Evolutionary conservation across 2,888 invertebrate species (phyloP), one percentile per base, ranked within the genome.

Genomic region (Orchesellides sinensis): DNA sequence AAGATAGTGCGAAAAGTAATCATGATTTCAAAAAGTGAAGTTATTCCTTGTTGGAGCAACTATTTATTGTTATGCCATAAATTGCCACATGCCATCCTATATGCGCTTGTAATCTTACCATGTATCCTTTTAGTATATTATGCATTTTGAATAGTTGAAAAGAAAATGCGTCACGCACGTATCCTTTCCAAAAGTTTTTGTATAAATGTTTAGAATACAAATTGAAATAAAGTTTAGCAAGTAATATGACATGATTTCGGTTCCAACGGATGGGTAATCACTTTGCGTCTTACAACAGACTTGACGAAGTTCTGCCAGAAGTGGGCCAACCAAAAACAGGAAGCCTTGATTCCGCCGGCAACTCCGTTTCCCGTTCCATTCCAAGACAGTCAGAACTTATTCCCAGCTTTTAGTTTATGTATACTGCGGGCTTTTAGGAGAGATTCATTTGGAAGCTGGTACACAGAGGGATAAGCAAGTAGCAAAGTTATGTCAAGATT

Each of bases 321-420:
- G 81, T 81, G 81, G 81, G 81, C 81, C 73, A 73, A 73, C 54
- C 65, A 72, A 61, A 52, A 73, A 73, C 81, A 74, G 81, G 81
- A 81, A 81, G 81, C 72, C 47, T 65, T n/a, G 70, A 73, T 81
- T 78, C 69, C 77, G 73, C 81, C 68, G 66, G 73, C 81, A 81
- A 81, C 59, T 80, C 72, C 47, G 66, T 29, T 81, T 81, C 68
- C 81, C 80, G 49, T 81, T 81, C 81, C 80, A 35, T 81, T 81
- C 68, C 61, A 66, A 12, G 72, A 66, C 21, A 81, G 59, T 81
- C 73, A 73, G 66, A 81, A 27, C 52, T 78, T 52, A 12, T 66
- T 27, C 35, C 45, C 25, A 25, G 54, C n/a, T n/a, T n/a, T n/a
- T n/a, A n/a, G n/a, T n/a, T n/a, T n/a, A n/a, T n/a, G n/a, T n/a